Base-by-base conservation (phyloP, 2,888 invertebrate genomes). In the Rhodophaea formosa region DNA sequence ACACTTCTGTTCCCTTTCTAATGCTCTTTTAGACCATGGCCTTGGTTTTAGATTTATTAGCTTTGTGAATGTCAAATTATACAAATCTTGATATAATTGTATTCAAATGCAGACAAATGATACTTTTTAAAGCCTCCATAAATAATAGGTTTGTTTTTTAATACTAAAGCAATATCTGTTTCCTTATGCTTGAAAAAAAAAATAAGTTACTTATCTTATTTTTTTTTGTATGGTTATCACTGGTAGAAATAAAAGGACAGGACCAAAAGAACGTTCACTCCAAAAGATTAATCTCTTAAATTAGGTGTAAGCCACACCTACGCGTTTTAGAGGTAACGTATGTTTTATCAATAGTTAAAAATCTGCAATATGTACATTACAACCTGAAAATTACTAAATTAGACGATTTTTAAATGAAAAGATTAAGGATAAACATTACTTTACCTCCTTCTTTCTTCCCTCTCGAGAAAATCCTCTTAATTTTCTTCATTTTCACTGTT, bases 391-490 rank as follows among this genome's bases (percentile, higher is more conserved):
- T n/a, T n/a, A n/a, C n/a, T n/a, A n/a, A n/a, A n/a, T n/a, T n/a
- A n/a, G n/a, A n/a, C n/a, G n/a, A n/a, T n/a, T 23, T 23, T 23
- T 23, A 23, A 23, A 23, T 3, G 3, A 3, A 5, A 23, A 23
- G 3, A 23, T 5, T 3, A 23, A 5, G 23, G 5, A 23, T 23
- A 3, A 3, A 23, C 5, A 23, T 23, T 3, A 23, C 23, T 23
- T 59, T 64, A 68, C 60, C 66, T 72, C 78, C 72, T 84, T 87
- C 88, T 69, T 84, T 82, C 78, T 83, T 89, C 42, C 88, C 83
- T 49, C 75, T 70, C 0, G 87, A 85, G 62, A 89, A 88, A 30
- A 90, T 82, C 59, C 84, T 72, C 70, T 85, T 90, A 17, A 91
- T 81, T 66, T 75, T 87, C 83, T 88, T 91, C 90, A 91, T 90